phyloP scores from a whole-genome alignment of 1,140 invertebrate species.

The Neotoxoptera formosana region DNA sequence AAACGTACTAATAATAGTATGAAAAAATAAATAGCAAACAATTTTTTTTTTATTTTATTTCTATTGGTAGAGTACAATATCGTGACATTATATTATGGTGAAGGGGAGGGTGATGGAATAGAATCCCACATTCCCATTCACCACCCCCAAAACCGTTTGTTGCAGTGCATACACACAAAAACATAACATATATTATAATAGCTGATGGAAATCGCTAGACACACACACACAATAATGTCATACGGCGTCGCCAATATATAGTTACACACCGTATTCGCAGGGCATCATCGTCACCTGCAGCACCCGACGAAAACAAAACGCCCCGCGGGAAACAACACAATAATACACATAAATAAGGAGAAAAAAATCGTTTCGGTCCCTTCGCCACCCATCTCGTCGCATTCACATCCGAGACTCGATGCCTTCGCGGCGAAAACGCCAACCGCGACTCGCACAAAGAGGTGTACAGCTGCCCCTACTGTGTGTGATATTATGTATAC shows the following conservation, averaged over 20 bases:
- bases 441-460: not conserved
- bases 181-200: slow-evolving; percentile 1
- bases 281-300: not conserved
- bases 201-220: not conserved
- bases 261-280: not conserved
- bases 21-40: not conserved
- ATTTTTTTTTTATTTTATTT: not conserved
- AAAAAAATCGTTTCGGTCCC: not conserved
- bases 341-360: not conserved
- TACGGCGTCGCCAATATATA: not conserved
- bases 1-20: not conserved
- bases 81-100: not conserved
- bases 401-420: not conserved
- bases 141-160: not conserved
- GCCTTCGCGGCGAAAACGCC: not conserved
- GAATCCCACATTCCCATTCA: not conserved
- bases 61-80: not conserved
- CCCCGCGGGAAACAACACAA: not conserved
- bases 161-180: not conserved
- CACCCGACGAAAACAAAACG: not conserved
- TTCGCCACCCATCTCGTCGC: no score
- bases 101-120: not conserved
- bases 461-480: not conserved
- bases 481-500: not conserved
- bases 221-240: not conserved